Conservation (phyloP, 1,140 invertebrate species). For the Delia radicum region DNA sequence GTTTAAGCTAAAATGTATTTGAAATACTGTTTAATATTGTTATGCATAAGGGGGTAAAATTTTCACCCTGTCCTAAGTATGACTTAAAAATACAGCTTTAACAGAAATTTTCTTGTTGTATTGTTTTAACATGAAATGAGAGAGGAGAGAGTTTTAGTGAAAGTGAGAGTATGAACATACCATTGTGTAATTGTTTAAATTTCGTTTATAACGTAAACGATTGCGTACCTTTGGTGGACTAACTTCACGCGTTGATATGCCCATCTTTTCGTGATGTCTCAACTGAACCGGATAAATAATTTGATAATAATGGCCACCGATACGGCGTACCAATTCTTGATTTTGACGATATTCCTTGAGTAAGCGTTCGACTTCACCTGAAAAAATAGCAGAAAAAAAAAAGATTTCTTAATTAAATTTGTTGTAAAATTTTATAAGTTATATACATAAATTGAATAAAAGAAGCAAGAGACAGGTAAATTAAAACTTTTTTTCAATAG, state of each 20-base stretch:
- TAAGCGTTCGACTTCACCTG: slow-evolving; percentile 86
- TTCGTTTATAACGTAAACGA: slow-evolving; percentile 46
- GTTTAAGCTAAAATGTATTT: too few relatives aligned
- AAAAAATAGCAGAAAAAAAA: slow-evolving; percentile 41
- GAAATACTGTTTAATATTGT: too few relatives aligned
- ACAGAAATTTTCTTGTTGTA: background rate
- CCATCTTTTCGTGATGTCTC: slow-evolving; percentile 92
- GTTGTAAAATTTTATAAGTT: too few relatives aligned
- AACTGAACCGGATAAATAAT: slow-evolving; percentile 93
- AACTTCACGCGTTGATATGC: slow-evolving; percentile 86
- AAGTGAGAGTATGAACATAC: slow-evolving; percentile 42
- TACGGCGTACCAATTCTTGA: slow-evolving; percentile 85
- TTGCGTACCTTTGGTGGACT: slow-evolving; percentile 76
- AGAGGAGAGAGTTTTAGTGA: background rate
- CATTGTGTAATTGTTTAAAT: slow-evolving; percentile 47
- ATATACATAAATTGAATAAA: too few relatives aligned
- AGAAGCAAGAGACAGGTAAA: too few relatives aligned
- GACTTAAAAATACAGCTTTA: background rate
- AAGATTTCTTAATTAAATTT: background rate
- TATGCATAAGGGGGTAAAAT: too few relatives aligned
- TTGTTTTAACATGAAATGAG: slow-evolving; percentile 7
- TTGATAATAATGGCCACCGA: slow-evolving; percentile 87
- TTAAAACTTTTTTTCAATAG: too few relatives aligned
- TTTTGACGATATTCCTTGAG: slow-evolving; percentile 87
- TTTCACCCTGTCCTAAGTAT: too few relatives aligned